Percentiles rank a stretch among this genome's conserved stretches.
phyloP scores from a whole-genome alignment of 2,797 vertebrate genomes.

The Spondyliosoma cantharus region DNA sequence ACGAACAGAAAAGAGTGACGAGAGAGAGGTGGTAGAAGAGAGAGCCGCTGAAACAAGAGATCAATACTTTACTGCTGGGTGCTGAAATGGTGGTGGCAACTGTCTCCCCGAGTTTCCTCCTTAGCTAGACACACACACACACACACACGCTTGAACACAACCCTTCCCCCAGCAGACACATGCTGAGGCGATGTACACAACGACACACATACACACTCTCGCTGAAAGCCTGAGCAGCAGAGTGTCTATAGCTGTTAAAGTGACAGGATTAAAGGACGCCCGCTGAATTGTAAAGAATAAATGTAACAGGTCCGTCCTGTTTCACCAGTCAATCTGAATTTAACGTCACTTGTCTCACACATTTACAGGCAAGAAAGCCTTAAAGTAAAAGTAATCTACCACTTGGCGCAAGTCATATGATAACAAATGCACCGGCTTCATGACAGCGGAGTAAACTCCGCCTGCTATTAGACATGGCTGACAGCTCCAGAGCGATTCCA shows the following conservation, averaged over 20 bases:
- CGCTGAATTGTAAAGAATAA: slow-evolving; percentile 41
- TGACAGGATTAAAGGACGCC: slow-evolving; percentile 30
- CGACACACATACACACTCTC: neutral
- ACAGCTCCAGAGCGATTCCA: neutral
- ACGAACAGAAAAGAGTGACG: slow-evolving; percentile 49
- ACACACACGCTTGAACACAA: slow-evolving; percentile 22
- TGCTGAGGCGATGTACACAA: slow-evolving; percentile 14
- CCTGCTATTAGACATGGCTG: no score
- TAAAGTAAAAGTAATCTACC: neutral
- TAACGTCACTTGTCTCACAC: neutral
- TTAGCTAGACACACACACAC: slow-evolving; percentile 40
- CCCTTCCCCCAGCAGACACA: slow-evolving; percentile 4
- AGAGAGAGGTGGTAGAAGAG: slow-evolving; percentile 52
- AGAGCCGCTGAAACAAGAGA: slow-evolving; percentile 69
- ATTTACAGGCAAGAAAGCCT: neutral
- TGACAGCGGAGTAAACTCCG: neutral
- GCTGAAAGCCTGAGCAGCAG: slow-evolving; percentile 24
- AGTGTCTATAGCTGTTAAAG: slow-evolving; percentile 43
- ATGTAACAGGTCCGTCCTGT: slow-evolving; percentile 30
- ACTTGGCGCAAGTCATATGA: neutral
- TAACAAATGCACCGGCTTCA: neutral
- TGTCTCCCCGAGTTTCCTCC: slow-evolving; percentile 76
- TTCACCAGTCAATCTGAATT: slow-evolving; percentile 12
- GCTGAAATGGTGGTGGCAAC: slow-evolving; percentile 76
- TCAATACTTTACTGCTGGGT: slow-evolving; percentile 77